Evolutionary conservation across 2,113 vertebrate species (phyloP).

Genomic region (Anarhynchus alexandrinus): DNA sequence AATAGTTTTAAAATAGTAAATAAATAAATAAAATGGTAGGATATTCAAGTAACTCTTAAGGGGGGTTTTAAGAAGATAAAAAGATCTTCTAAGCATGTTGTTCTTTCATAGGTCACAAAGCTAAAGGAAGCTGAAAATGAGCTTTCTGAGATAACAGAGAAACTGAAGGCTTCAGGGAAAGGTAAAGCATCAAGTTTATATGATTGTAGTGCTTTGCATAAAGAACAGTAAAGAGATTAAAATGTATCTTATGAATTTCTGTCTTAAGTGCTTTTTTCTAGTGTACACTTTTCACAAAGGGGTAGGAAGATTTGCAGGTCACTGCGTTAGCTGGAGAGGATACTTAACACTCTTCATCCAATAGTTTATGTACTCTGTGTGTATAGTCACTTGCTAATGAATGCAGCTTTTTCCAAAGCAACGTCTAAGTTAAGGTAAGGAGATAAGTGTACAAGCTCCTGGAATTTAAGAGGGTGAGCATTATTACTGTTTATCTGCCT

Average conservation of each 20-base stretch:
- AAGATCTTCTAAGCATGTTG: background rate
- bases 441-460: background rate
- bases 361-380: background rate
- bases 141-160: slow-evolving; percentile 84
- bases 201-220: background rate
- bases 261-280: background rate
- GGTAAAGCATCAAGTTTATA: slow-evolving; percentile 71
- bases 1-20: background rate
- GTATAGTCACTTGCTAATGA: background rate
- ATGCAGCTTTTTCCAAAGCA: background rate
- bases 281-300: background rate
- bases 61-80: background rate
- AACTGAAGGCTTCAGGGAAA: slow-evolving; percentile 80
- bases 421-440: background rate
- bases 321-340: background rate
- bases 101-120: slow-evolving; percentile 80
- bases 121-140: slow-evolving; percentile 87
- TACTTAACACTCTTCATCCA: background rate
- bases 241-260: background rate
- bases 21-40: background rate
- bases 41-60: background rate
- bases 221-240: background rate
- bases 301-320: background rate
- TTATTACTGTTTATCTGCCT: background rate
- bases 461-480: background rate